These are phyloP conservation scores for Mareca penelope DNA, from an alignment of 2,797 vertebrate species.

Conservation along the genomic window DNA sequence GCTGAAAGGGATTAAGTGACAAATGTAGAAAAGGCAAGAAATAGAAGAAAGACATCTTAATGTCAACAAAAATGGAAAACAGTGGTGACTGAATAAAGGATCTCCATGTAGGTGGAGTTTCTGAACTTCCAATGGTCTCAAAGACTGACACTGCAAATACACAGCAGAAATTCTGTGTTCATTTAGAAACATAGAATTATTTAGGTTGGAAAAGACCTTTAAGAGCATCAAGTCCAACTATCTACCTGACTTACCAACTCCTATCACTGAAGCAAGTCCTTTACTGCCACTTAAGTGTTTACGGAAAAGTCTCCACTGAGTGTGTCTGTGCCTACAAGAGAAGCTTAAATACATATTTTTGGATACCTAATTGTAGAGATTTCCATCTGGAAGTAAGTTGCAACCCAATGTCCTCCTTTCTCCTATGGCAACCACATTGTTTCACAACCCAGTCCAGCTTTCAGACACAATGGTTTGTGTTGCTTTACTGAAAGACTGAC, in stretches of 20 bases:
- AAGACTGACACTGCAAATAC: not conserved
- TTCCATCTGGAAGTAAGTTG: not conserved
- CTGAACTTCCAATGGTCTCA: not conserved
- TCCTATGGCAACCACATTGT: not conserved
- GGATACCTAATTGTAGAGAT: too few relatives aligned
- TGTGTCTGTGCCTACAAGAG: not conserved
- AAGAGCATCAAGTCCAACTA: not conserved
- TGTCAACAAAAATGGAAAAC: not conserved
- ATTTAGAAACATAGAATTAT: not conserved
- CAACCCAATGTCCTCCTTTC: not conserved
- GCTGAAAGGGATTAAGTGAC: not conserved
- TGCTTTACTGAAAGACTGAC: not conserved
- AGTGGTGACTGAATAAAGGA: not conserved
- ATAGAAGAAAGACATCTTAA: not conserved
- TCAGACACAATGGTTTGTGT: not conserved
- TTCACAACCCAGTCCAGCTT: not conserved
- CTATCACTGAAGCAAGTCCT: not conserved
- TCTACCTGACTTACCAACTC: not conserved
- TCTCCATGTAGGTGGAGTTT: not conserved
- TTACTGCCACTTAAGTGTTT: not conserved
- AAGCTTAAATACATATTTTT: not conserved
- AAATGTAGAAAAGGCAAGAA: not conserved
- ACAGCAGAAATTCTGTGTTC: not conserved
- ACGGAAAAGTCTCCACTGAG: not conserved
- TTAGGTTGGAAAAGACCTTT: not conserved